Evolutionary conservation across 2,113 vertebrate species (phyloP).

Genomic region (Mastomys coucha): DNA sequence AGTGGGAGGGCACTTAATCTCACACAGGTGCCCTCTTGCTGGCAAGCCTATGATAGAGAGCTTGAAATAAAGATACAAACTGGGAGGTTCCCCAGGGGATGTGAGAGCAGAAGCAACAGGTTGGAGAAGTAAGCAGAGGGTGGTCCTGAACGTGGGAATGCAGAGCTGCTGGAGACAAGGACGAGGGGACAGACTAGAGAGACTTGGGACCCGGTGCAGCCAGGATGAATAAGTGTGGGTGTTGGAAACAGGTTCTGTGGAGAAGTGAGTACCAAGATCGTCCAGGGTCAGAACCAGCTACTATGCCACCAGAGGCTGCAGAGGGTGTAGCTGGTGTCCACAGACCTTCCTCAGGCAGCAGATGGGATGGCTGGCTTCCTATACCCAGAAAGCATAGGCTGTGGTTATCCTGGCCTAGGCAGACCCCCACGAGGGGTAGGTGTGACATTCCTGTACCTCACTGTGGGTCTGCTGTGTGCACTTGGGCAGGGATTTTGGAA

Average conservation of each 20-base stretch:
- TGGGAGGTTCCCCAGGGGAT: neutral
- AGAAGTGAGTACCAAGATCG: neutral
- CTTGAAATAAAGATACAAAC: neutral
- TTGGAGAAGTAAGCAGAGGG: neutral
- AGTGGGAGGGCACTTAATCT: fast-evolving
- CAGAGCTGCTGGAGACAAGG: fast-evolving
- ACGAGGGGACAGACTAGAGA: neutral
- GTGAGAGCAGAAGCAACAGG: neutral
- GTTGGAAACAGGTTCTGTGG: neutral
- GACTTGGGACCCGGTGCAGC: fast-evolving
- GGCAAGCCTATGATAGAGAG: neutral
- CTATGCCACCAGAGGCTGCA: neutral
- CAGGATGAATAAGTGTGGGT: neutral
- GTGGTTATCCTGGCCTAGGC: neutral
- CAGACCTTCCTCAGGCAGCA: neutral
- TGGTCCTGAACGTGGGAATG: neutral
- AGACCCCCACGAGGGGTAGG: neutral
- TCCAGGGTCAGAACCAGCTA: neutral
- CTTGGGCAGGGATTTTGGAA: neutral
- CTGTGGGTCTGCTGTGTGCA: fast-evolving
- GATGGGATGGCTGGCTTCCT: neutral
- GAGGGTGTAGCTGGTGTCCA: too few relatives aligned
- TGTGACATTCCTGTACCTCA: fast-evolving
- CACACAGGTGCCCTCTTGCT: fast-evolving
- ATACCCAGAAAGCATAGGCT: neutral